A percentile compares a stretch with the other conserved stretches of the same genome.
phyloP scores from a whole-genome alignment of 2,888 invertebrate species.

The Pseudanteris insignis region DNA sequence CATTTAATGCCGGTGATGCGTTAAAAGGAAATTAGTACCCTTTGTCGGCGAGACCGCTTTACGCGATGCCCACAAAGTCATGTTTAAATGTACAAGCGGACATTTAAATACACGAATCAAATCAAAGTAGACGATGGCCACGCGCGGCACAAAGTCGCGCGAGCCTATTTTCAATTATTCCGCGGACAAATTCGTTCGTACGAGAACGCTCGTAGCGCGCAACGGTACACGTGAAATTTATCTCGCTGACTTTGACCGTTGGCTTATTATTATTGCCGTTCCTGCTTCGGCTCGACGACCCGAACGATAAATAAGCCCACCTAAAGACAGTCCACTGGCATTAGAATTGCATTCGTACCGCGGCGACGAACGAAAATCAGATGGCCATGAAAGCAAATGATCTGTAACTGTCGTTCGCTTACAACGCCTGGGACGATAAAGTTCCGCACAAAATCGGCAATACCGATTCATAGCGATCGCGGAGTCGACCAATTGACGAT shows the following conservation, averaged over 20 bases:
- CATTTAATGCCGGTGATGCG: constrained; percentile 39
- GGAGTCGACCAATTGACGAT: constrained; percentile 7
- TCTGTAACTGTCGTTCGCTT: constrained; percentile 16
- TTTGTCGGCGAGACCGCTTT: constrained; percentile 36
- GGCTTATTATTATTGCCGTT: no score
- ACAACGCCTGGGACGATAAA: no score
- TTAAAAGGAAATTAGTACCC: constrained; percentile 43
- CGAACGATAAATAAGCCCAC: constrained; percentile 4
- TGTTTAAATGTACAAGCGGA: constrained; percentile 33
- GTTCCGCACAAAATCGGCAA: no score
- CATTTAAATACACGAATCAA: constrained; percentile 31
- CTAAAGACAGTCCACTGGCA: constrained; percentile 3
- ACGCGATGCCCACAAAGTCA: constrained; percentile 34
- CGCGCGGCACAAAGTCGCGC: constrained; percentile 15
- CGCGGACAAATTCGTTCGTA: constrained; percentile 25
- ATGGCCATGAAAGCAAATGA: constrained; percentile 15
- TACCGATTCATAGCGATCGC: no score
- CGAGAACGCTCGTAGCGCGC: constrained; percentile 4
- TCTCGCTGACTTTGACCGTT: no score
- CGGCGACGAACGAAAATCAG: constrained; percentile 11
- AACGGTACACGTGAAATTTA: neutral
- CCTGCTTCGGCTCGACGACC: neutral
- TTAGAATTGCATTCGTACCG: constrained; percentile 17
- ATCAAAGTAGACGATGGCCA: constrained; percentile 31
- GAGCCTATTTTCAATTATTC: constrained; percentile 31